Percentiles rank a stretch among this genome's conserved stretches.
Evolutionary conservation across 1,140 invertebrate species (phyloP).

Genomic region (Macrosteles quadrilineatus): DNA sequence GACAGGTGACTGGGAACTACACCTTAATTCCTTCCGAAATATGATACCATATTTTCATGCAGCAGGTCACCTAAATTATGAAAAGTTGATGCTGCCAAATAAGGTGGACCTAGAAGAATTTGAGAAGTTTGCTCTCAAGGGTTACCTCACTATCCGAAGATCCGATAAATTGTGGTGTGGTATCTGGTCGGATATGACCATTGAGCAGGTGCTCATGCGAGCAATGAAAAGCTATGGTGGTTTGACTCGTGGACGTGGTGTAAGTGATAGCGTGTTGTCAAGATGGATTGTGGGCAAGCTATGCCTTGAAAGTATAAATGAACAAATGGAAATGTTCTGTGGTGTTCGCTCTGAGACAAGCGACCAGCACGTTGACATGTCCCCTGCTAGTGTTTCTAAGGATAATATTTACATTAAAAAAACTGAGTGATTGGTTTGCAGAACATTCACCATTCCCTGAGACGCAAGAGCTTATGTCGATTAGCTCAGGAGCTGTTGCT

Average conservation of each 20-base stretch:
- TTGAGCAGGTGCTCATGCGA: conserved; percentile 49
- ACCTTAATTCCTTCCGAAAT: conserved; percentile 46
- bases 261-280: conserved; percentile 34
- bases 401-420: conserved; percentile 41
- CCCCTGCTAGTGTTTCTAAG: conserved; percentile 43
- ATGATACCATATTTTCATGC: conserved; percentile 52
- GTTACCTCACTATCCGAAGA: conserved; percentile 47
- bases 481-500: no score
- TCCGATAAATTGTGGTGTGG: conserved; percentile 49
- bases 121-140: no score
- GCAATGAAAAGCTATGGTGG: conserved; percentile 46
- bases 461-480: no score
- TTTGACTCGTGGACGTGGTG: conserved; percentile 41
- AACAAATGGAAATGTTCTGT: conserved; percentile 28
- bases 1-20: conserved; percentile 45
- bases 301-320: background rate
- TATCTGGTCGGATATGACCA: no score
- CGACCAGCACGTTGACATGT: conserved; percentile 45
- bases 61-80: conserved; percentile 48
- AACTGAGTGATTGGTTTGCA: conserved; percentile 43
- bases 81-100: conserved; percentile 46
- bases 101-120: no score
- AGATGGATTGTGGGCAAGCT: conserved; percentile 40
- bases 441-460: no score
- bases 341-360: background rate